Conservation (phyloP, 2,113 vertebrate species). For the Oplegnathus fasciatus region DNA sequence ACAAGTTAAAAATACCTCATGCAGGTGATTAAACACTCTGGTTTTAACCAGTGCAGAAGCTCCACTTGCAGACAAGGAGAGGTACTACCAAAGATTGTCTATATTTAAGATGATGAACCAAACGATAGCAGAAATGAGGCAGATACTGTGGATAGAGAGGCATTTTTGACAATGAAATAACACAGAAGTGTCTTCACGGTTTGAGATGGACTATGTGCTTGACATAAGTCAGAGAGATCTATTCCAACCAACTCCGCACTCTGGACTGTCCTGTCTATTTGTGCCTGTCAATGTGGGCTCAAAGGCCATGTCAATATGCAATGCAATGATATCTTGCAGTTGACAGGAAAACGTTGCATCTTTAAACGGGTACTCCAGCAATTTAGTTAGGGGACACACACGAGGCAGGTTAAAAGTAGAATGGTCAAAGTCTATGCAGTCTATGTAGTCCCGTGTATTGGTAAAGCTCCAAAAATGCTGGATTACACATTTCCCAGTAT, state of each 20-base stretch:
- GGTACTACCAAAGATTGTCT: background rate
- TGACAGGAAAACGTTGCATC: background rate
- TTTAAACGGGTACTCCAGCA: background rate
- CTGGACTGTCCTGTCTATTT: background rate
- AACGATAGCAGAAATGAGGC: background rate
- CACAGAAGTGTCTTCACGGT: background rate
- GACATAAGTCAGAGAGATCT: background rate
- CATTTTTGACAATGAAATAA: background rate
- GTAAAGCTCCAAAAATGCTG: background rate
- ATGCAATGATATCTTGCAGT: constrained; percentile 5
- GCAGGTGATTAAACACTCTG: background rate
- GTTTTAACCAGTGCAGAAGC: background rate
- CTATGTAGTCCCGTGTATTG: background rate
- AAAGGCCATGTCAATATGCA: constrained; percentile 17
- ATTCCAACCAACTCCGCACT: background rate
- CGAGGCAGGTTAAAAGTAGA: background rate
- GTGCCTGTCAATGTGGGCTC: background rate
- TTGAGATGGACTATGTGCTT: background rate
- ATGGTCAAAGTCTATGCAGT: background rate
- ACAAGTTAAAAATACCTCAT: background rate
- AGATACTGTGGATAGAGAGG: background rate
- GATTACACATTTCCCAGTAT: background rate
- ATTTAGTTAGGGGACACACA: background rate
- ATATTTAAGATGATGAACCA: background rate
- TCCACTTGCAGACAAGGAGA: background rate